Percentiles rank a stretch among this genome's conserved stretches.
These are phyloP conservation scores for Mystacornis crossleyi DNA, from an alignment of 2,113 vertebrate genomes.

Conservation along the genomic window DNA sequence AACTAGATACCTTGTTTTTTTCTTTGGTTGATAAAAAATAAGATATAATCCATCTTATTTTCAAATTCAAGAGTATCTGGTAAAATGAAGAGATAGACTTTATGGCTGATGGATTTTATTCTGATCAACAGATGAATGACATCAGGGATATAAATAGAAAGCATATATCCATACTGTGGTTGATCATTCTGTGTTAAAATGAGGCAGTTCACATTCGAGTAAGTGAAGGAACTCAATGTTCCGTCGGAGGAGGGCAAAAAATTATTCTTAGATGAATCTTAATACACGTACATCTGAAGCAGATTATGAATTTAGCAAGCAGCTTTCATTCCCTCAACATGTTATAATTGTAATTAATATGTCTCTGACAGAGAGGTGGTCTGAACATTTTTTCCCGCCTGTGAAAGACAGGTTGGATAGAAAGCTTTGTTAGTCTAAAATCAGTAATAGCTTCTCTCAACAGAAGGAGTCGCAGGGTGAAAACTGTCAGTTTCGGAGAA, in stretches of 20 bases:
- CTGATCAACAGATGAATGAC: slow-evolving; percentile 9
- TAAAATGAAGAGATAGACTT: neutral
- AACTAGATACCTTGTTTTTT: neutral
- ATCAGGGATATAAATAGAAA: neutral
- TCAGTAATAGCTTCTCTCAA: neutral
- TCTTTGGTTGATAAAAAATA: neutral
- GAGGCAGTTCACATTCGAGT: neutral
- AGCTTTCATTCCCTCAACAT: neutral
- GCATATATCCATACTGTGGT: neutral
- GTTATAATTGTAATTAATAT: slow-evolving; percentile 11
- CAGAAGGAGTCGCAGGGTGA: neutral
- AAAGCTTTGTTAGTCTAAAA: neutral
- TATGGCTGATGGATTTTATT: neutral
- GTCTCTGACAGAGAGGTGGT: neutral
- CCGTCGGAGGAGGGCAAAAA: neutral
- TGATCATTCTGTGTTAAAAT: neutral
- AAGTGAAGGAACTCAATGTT: slow-evolving; percentile 4
- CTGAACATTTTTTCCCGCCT: neutral
- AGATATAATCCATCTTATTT: neutral
- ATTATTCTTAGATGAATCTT: slow-evolving; percentile 29
- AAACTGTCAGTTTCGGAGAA: neutral
- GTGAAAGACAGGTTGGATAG: neutral
- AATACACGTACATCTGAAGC: neutral
- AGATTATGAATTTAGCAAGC: slow-evolving; percentile 35
- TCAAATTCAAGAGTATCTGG: neutral